Evolutionary conservation across 2,113 vertebrate genomes (phyloP).

Genomic region (Petrocephalus zakoni): DNA sequence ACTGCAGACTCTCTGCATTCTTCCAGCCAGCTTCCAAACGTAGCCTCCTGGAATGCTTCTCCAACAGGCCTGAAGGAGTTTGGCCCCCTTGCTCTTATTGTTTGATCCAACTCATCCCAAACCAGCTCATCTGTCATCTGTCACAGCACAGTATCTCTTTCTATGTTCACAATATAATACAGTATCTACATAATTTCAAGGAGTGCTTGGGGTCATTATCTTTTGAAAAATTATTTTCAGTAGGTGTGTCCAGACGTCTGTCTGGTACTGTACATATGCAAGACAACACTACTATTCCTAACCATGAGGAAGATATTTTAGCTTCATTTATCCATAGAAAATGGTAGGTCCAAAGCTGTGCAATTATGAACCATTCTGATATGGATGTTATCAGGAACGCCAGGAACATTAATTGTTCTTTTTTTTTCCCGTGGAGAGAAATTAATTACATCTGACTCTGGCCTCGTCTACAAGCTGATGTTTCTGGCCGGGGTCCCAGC

Average conservation of each 20-base stretch:
- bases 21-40: background rate
- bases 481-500: background rate
- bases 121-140: background rate
- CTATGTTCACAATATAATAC: background rate
- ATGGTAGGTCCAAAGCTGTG: background rate
- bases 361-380: background rate
- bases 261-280: too few relatives aligned
- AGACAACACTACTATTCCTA: background rate
- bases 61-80: background rate
- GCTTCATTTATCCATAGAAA: background rate
- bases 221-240: background rate
- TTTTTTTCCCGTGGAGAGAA: conserved; percentile 5
- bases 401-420: background rate
- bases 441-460: conserved; percentile 14
- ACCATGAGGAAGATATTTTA: background rate
- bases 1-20: background rate
- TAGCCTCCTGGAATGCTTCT: background rate
- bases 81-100: background rate
- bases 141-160: background rate
- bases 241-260: background rate
- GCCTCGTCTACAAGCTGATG: conserved; percentile 1
- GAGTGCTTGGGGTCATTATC: background rate
- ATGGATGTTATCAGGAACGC: background rate
- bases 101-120: background rate
- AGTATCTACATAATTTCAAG: background rate